Percentiles rank a stretch among this genome's conserved stretches.
phyloP scores from a whole-genome alignment of 2,888 invertebrate species.

The Meliscaeva auricollis region DNA sequence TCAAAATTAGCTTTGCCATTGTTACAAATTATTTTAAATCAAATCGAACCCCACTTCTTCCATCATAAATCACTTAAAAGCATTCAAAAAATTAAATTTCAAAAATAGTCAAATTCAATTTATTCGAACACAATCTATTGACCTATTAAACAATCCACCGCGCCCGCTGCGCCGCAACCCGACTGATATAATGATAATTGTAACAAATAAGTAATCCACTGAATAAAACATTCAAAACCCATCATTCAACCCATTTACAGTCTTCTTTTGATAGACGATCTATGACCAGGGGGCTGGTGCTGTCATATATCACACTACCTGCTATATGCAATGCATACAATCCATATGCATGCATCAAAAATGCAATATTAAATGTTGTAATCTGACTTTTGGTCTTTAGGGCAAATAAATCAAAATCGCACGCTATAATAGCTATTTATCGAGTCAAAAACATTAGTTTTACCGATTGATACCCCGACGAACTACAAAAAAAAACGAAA shows the following conservation, averaged over 20 bases:
- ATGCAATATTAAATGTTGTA: constrained; percentile 38
- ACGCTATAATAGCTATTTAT: constrained; percentile 14
- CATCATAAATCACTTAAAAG: too few relatives aligned
- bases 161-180: too few relatives aligned
- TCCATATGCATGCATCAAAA: constrained; percentile 15
- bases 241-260: constrained; percentile 45
- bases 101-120: constrained; percentile 6
- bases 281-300: too few relatives aligned
- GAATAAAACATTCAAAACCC: constrained; percentile 13
- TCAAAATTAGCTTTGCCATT: too few relatives aligned
- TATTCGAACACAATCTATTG: constrained; percentile 7
- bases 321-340: not conserved
- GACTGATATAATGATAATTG: not conserved
- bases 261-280: constrained; percentile 39
- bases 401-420: constrained; percentile 49
- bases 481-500: not conserved
- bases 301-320: not conserved
- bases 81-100: too few relatives aligned
- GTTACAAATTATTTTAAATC: too few relatives aligned
- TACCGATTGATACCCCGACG: not conserved
- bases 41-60: too few relatives aligned
- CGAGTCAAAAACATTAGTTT: constrained; percentile 25
- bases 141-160: constrained; percentile 11
- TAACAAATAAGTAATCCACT: constrained; percentile 10
- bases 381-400: constrained; percentile 58